phyloP scores from a whole-genome alignment of 92 coral and sea anemone genomes.

The Meandrina meandrites region DNA sequence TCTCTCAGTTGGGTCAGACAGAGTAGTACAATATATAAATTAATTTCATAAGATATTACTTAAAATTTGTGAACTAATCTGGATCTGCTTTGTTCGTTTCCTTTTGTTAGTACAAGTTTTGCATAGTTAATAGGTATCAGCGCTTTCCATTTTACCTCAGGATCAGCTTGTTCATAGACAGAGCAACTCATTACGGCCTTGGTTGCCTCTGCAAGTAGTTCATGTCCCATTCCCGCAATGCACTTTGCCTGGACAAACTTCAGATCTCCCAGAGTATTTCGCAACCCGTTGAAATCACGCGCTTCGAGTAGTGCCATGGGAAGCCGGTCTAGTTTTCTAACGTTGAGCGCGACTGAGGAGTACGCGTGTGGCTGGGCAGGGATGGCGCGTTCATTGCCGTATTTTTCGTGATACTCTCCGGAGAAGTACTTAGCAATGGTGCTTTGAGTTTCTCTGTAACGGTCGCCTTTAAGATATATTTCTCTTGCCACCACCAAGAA shows the following conservation, averaged over 20 bases:
- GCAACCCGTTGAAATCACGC: constrained; percentile 41
- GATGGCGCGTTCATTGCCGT: constrained; percentile 56
- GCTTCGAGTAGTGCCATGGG: constrained; percentile 60
- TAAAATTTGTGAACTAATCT: too few relatives aligned
- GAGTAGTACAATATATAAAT: too few relatives aligned
- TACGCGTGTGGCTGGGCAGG: constrained; percentile 68
- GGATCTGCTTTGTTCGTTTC: too few relatives aligned
- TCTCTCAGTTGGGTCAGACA: too few relatives aligned
- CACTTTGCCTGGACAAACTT: constrained; percentile 65
- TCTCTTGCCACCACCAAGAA: constrained; percentile 51
- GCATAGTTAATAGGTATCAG: too few relatives aligned
- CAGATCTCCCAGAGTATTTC: constrained; percentile 56
- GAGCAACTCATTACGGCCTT: constrained; percentile 51
- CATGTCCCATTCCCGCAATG: constrained; percentile 72
- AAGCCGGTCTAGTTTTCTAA: constrained; percentile 57
- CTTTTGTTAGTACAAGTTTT: too few relatives aligned
- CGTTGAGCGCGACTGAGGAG: constrained; percentile 52
- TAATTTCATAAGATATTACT: too few relatives aligned
- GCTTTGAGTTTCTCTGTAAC: constrained; percentile 44
- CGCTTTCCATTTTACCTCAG: constrained; percentile 29
- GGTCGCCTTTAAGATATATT: constrained; percentile 50
- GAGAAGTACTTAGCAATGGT: constrained; percentile 61
- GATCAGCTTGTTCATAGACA: constrained; percentile 17
- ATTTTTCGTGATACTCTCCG: constrained; percentile 46
- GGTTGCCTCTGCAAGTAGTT: constrained; percentile 58